phyloP scores from a whole-genome alignment of 2,888 invertebrate species.

The Drosophila affinis region DNA sequence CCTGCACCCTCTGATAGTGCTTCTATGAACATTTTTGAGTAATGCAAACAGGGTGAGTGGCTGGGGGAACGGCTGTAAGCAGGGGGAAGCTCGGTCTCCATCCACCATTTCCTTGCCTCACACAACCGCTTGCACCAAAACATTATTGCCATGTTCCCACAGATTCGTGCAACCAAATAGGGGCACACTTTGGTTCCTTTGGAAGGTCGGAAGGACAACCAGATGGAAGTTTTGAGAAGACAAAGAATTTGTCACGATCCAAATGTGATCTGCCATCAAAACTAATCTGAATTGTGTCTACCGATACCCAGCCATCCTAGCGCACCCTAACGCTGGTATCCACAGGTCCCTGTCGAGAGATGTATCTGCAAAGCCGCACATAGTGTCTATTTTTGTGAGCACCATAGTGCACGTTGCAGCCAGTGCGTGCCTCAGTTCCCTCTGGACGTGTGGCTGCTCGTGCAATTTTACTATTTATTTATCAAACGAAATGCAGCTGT shows the following conservation, averaged over 20 bases:
- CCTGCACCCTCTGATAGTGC: neutral
- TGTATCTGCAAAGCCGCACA: neutral
- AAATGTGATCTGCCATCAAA: too few species aligned
- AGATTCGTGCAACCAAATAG: neutral
- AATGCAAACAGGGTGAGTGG: neutral
- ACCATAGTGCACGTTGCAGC: neutral
- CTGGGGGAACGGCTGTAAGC: neutral
- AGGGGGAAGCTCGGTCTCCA: neutral
- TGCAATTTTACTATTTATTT: conserved; percentile 59
- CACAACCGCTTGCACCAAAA: neutral
- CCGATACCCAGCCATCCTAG: too few species aligned
- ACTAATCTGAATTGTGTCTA: too few species aligned
- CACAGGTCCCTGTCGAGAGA: neutral
- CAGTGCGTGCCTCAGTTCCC: neutral
- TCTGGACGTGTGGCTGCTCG: conserved; percentile 14
- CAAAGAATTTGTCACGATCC: too few species aligned
- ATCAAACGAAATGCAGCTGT: conserved; percentile 72
- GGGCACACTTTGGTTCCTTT: neutral
- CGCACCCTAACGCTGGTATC: too few species aligned
- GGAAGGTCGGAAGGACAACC: too few species aligned
- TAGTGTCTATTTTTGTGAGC: neutral
- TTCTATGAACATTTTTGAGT: neutral
- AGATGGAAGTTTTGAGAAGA: too few species aligned
- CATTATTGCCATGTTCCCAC: neutral
- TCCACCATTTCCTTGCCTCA: neutral